Evolutionary conservation across 2,113 vertebrate species (phyloP).

Genomic region (Miniopterus natalensis): DNA sequence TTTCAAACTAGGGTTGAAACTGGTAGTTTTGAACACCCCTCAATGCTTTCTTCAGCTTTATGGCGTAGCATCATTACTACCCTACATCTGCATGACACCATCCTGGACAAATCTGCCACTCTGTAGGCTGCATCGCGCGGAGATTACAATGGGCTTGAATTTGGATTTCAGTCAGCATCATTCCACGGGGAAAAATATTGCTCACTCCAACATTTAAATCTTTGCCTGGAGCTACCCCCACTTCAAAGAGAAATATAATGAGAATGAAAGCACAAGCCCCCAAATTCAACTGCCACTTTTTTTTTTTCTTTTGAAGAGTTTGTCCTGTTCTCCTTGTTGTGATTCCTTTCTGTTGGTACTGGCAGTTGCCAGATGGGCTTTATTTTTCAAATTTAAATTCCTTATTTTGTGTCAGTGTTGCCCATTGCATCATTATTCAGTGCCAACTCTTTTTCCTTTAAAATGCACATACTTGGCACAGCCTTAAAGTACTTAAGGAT

Average conservation of each 20-base stretch:
- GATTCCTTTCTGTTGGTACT: constrained; percentile 70
- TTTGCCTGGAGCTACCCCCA: constrained; percentile 72
- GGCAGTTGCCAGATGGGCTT: constrained; percentile 64
- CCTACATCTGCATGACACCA: constrained; percentile 78
- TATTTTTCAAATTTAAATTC: constrained; percentile 62
- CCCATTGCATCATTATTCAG: not conserved
- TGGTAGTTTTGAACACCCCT: constrained; percentile 39
- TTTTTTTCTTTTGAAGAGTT: constrained; percentile 59
- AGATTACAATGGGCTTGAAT: constrained; percentile 81
- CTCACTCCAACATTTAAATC: constrained; percentile 77
- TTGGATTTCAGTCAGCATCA: constrained; percentile 74
- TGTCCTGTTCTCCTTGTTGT: constrained; percentile 64
- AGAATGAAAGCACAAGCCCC: constrained; percentile 62
- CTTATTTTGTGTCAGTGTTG: constrained; percentile 4
- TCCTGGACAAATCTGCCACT: constrained; percentile 67
- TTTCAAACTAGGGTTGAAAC: constrained; percentile 31
- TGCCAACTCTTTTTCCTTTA: constrained; percentile 45
- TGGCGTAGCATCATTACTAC: constrained; percentile 58
- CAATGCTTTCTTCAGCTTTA: constrained; percentile 72
- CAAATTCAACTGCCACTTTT: constrained; percentile 28
- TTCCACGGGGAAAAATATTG: constrained; percentile 67
- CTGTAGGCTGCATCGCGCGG: constrained; percentile 51
- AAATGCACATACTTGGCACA: constrained; percentile 65
- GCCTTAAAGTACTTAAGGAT: not conserved
- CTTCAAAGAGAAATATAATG: constrained; percentile 75